phyloP scores from a whole-genome alignment of 92 coral and sea anemone genomes.

The Pocillopora grandis region DNA sequence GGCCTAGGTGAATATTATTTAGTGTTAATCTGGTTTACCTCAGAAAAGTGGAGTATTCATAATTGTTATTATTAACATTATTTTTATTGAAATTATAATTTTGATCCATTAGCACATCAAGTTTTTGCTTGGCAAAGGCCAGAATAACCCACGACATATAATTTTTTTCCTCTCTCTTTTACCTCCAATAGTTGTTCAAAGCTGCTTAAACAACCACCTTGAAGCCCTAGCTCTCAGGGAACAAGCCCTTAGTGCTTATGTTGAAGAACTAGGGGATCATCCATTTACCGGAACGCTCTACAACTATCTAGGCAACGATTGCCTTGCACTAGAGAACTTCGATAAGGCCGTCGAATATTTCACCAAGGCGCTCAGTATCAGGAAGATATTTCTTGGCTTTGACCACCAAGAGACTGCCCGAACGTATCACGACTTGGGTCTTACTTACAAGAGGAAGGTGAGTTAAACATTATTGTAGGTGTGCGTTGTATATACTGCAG shows the following conservation, averaged over 20 bases:
- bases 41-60: too few species aligned
- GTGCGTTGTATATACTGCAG: too few species aligned
- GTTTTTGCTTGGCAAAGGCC: too few species aligned
- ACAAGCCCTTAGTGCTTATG: conserved; percentile 24
- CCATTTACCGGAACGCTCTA: conserved; percentile 56
- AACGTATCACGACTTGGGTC: conserved; percentile 33
- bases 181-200: conserved; percentile 38
- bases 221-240: conserved; percentile 56
- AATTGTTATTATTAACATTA: too few species aligned
- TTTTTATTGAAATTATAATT: too few species aligned
- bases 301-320: conserved; percentile 65
- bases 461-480: not conserved
- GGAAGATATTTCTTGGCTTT: conserved; percentile 32
- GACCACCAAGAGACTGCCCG: conserved; percentile 46
- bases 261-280: conserved; percentile 49
- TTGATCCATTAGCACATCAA: too few species aligned
- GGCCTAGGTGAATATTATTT: too few species aligned
- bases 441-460: conserved; percentile 36
- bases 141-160: too few species aligned
- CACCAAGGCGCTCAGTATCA: conserved; percentile 48
- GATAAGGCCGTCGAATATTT: conserved; percentile 58
- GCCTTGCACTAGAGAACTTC: conserved; percentile 44
- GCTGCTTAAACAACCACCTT: conserved; percentile 34
- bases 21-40: too few species aligned
- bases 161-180: not conserved